These are phyloP conservation scores for Sebastolobus alascanus DNA, from an alignment of 2,797 vertebrate species.

Conservation along the genomic window DNA sequence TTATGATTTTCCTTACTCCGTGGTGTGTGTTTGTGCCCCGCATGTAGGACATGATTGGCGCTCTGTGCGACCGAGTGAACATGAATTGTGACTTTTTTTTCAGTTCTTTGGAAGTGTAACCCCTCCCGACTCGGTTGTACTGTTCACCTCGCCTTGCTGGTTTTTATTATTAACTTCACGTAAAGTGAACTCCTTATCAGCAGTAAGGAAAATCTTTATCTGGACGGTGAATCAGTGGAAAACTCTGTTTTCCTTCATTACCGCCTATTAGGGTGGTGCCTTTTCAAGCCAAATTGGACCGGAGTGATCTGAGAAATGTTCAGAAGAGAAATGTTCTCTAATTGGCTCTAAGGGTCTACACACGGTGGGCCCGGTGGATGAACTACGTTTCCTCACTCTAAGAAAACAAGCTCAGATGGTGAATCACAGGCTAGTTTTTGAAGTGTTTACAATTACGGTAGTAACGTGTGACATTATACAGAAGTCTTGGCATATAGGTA, in stretches of 20 bases:
- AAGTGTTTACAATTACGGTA: conserved; percentile 25
- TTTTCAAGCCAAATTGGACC: conserved; percentile 74
- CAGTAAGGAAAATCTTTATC: conserved; percentile 40
- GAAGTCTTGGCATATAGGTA: conserved; percentile 5
- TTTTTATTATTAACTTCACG: conserved; percentile 42
- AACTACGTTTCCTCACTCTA: conserved; percentile 56
- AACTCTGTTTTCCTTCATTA: conserved; percentile 78
- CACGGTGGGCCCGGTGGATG: conserved; percentile 43
- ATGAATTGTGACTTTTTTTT: conserved; percentile 8
- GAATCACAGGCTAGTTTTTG: conserved; percentile 44
- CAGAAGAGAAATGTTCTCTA: conserved; percentile 68
- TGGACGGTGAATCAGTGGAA: conserved; percentile 55
- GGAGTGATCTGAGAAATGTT: conserved; percentile 72
- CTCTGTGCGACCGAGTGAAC: not conserved
- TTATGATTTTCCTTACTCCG: conserved; percentile 24
- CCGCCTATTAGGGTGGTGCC: conserved; percentile 66
- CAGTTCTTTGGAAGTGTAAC: not conserved
- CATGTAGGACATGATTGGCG: conserved; percentile 1
- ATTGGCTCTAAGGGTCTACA: conserved; percentile 82
- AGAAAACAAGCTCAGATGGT: conserved; percentile 47
- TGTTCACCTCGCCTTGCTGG: not conserved
- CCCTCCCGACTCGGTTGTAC: not conserved
- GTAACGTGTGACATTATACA: conserved; percentile 25
- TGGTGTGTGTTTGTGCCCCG: conserved; percentile 7
- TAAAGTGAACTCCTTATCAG: conserved; percentile 45